Base-by-base conservation (phyloP, 2,888 invertebrate species). In the Megaustenia siamemsis region DNA sequence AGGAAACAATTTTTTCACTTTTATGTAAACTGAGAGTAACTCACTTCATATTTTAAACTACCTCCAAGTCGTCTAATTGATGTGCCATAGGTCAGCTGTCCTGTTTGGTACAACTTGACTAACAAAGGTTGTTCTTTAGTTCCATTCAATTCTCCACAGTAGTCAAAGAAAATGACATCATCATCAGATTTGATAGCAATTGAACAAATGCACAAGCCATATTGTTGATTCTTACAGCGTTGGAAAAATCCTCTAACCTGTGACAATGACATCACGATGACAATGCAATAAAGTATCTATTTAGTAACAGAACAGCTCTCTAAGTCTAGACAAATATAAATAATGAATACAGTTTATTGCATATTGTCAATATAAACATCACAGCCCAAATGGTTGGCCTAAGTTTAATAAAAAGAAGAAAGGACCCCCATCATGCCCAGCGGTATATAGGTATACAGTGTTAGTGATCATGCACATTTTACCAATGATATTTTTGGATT, bases 91-190 rank as follows among this genome's bases (percentile, higher is more conserved):
- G 88, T 89, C 12, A 90, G 86, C 5, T 86, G 83, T 15, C 88
- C 90, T 71, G 87, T 87, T 66, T 87, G 63, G 49, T 80, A 89
- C 56, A 90, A 84, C 32, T 86, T 86, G 0, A 89, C 73, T 1
- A 40, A 84, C n/a, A 90, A 71, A 21, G 86, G 69, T 8, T 83
- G 84, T 15, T 21, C 38, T 18, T 71, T 32, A 40, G 45, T 12
- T 15, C 32, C 85, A 12, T 60, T 10, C 12, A 79, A 80, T 1
- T 84, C 81, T 56, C 87, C 89, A 83, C 90, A 90, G 32, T 86
- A 76, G 76, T 90, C 91, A 60, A 91, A 83, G 35, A 90, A 32
- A 78, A 91, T 88, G 71, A 90, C 89, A 85, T 90, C 90, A 84
- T 90, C 89, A 28, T 87, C 88, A 10, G 88, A 86, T 18, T 85